Conservation (phyloP, 2,113 vertebrate genomes). For the Halichoerus grypus region DNA sequence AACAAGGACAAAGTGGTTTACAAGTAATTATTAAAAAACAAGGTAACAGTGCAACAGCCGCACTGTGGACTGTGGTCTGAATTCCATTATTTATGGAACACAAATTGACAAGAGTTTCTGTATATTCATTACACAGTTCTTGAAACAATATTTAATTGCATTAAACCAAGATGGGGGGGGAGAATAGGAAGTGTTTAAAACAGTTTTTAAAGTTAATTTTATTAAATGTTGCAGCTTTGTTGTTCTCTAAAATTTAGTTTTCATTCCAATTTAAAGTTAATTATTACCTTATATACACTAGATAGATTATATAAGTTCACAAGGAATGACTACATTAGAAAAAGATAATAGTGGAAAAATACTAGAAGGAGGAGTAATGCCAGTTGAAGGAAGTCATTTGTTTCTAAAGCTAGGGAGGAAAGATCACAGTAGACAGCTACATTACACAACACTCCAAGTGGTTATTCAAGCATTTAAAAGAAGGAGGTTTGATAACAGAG, state of each 20-base stretch:
- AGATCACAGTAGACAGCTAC: conserved; percentile 61
- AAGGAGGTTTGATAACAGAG: conserved; percentile 46
- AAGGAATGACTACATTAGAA: conserved; percentile 27
- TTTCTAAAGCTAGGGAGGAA: conserved; percentile 45
- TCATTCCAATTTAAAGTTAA: conserved; percentile 56
- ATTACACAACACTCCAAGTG: conserved; percentile 50
- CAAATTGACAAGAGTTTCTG: conserved; percentile 10
- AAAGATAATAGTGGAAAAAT: conserved; percentile 35
- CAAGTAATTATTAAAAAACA: conserved; percentile 17
- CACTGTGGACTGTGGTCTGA: neutral
- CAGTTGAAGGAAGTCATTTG: conserved; percentile 53
- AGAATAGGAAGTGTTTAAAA: conserved; percentile 9
- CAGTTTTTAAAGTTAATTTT: conserved; percentile 52
- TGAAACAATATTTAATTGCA: conserved; percentile 29
- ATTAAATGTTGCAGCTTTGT: neutral
- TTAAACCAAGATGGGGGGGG: neutral
- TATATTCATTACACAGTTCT: neutral
- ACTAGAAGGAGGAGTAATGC: neutral
- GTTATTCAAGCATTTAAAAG: conserved; percentile 44
- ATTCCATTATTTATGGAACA: conserved; percentile 43
- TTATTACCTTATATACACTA: neutral
- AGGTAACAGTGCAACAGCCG: neutral
- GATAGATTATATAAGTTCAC: conserved; percentile 3
- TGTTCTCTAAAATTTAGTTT: conserved; percentile 36
- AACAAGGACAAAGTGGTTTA: neutral